Conservation (phyloP, 2,797 vertebrate species). For the Oceanodroma leucorhoa region DNA sequence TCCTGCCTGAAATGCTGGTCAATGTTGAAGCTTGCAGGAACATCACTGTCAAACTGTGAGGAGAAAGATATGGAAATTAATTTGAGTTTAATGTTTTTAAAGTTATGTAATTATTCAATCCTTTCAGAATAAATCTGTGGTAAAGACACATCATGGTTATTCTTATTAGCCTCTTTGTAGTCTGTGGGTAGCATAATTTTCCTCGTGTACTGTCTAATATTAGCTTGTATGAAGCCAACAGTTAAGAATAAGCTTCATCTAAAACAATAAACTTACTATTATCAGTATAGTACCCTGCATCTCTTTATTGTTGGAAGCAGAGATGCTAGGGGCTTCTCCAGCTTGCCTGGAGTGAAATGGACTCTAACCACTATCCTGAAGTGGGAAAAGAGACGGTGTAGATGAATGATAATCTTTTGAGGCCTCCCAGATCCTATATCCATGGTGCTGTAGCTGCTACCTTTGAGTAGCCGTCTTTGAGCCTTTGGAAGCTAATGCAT, state of each 20-base stretch:
- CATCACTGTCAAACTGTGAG: neutral
- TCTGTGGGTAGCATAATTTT: neutral
- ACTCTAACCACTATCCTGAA: neutral
- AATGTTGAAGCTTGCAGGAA: neutral
- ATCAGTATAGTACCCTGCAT: neutral
- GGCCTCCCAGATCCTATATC: neutral
- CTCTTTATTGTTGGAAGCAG: neutral
- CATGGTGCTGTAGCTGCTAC: neutral
- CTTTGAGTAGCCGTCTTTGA: neutral
- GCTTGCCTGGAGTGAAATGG: neutral
- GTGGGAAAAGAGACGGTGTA: neutral
- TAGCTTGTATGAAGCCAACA: constrained; percentile 35
- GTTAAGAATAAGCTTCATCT: constrained; percentile 35
- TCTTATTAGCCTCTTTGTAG: neutral
- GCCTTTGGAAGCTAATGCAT: neutral
- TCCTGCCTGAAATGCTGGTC: neutral
- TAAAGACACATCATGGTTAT: neutral
- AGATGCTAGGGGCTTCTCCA: neutral
- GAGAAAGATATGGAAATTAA: neutral
- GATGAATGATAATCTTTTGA: neutral
- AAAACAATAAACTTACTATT: neutral
- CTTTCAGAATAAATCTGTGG: neutral
- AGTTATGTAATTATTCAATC: neutral
- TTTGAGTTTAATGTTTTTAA: neutral
- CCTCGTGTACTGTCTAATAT: neutral